A percentile compares a stretch with the other conserved stretches of the same genome.
These are phyloP conservation scores for Sialis lutaria DNA, from an alignment of 2,888 invertebrate species.

Conservation along the genomic window DNA sequence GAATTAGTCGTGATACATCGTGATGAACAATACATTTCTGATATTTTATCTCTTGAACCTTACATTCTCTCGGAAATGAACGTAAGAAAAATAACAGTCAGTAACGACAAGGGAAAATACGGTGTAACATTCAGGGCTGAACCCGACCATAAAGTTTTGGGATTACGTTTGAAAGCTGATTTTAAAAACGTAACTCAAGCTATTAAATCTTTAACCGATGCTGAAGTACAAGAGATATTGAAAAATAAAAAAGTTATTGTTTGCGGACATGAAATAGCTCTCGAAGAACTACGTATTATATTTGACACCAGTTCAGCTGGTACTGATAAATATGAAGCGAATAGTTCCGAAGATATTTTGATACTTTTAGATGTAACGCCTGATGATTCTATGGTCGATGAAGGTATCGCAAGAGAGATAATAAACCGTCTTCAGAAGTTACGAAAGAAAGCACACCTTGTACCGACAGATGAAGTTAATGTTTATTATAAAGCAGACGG, in stretches of 20 bases:
- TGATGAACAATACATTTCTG: constrained; percentile 55
- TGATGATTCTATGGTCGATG: constrained; percentile 79
- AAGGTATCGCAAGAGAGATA: constrained; percentile 89
- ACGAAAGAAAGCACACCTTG: constrained; percentile 82
- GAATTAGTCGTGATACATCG: constrained; percentile 92
- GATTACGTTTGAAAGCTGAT: constrained; percentile 72
- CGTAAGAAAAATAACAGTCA: constrained; percentile 65
- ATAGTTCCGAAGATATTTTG: constrained; percentile 77
- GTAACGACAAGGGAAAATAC: constrained; percentile 81
- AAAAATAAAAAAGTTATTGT: constrained; percentile 53
- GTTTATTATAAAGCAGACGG: constrained; percentile 57
- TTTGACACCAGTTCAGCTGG: constrained; percentile 50
- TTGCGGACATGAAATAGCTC: constrained; percentile 55
- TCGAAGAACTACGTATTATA: constrained; percentile 67
- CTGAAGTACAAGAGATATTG: constrained; percentile 60
- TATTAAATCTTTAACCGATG: constrained; percentile 61
- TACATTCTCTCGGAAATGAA: constrained; percentile 91
- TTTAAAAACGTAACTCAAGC: constrained; percentile 74
- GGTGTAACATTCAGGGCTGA: constrained; percentile 84
- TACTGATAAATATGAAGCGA: constrained; percentile 65
- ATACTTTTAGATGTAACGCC: constrained; percentile 80
- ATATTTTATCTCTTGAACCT: constrained; percentile 58
- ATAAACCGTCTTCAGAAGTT: constrained; percentile 93
- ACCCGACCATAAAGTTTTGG: constrained; percentile 85
- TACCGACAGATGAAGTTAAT: constrained; percentile 78